These are phyloP conservation scores for Thamnophis sirtalis DNA, from an alignment of 2,113 vertebrate genomes.

Conservation along the genomic window DNA sequence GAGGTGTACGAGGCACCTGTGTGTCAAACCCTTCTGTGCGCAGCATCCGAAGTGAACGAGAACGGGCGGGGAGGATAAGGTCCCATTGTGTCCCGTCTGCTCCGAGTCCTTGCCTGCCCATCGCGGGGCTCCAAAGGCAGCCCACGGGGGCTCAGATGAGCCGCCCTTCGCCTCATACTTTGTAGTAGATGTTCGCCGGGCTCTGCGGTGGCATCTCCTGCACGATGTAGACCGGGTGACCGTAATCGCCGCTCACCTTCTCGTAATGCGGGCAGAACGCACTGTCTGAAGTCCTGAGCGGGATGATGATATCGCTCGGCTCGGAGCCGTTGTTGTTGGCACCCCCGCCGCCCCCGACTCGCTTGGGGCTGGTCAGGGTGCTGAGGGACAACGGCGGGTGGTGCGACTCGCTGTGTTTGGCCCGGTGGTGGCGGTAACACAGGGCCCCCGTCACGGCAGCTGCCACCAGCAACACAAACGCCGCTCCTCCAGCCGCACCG, in stretches of 20 bases:
- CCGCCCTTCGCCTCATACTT: slow-evolving; percentile 77
- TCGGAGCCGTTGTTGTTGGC: slow-evolving; percentile 86
- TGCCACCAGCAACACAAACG: slow-evolving; percentile 81
- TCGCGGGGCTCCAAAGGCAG: neutral
- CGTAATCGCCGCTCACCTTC: slow-evolving; percentile 93
- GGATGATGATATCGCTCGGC: slow-evolving; percentile 92
- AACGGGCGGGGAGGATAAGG: neutral
- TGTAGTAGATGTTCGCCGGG: slow-evolving; percentile 93
- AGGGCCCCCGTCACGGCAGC: slow-evolving; percentile 83
- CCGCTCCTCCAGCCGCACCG: slow-evolving; percentile 80
- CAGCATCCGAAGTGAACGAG: neutral
- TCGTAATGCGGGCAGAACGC: slow-evolving; percentile 95
- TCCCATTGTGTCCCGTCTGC: neutral
- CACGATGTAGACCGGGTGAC: slow-evolving; percentile 91
- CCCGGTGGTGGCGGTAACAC: slow-evolving; percentile 83
- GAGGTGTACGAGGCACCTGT: neutral
- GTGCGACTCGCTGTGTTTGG: slow-evolving; percentile 88
- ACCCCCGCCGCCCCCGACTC: slow-evolving; percentile 42
- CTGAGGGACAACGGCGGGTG: slow-evolving; percentile 85
- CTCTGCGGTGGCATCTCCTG: slow-evolving; percentile 92
- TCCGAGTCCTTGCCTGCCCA: neutral
- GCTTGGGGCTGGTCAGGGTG: slow-evolving; percentile 79
- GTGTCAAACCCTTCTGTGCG: neutral
- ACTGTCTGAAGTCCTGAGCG: slow-evolving; percentile 84
- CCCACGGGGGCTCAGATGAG: neutral